phyloP scores from a whole-genome alignment of 2,113 vertebrate species.

The Egretta garzetta region DNA sequence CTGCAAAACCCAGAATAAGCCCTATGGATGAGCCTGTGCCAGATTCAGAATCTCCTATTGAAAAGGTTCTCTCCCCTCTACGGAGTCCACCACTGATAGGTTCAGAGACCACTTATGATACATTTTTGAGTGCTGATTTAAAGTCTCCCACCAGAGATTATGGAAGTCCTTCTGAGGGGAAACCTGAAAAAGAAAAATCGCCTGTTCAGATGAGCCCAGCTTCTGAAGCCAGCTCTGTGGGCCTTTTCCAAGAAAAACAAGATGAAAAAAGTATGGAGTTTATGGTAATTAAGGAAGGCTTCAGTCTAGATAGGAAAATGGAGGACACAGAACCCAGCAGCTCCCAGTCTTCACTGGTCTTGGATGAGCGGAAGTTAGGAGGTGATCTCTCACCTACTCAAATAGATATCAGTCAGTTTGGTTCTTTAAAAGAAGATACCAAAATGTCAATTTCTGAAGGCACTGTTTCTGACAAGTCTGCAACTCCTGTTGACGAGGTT shows the following conservation, averaged over 20 bases:
- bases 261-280: conserved; percentile 66
- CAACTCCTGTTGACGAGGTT: conserved; percentile 90
- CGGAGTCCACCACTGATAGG: conserved; percentile 80
- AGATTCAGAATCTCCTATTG: conserved; percentile 80
- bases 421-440: conserved; percentile 90
- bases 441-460: conserved; percentile 99
- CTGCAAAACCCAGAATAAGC: conserved; percentile 79
- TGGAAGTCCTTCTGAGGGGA: conserved; percentile 51
- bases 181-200: conserved; percentile 69
- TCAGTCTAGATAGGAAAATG: conserved; percentile 60
- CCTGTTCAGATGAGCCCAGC: conserved; percentile 69
- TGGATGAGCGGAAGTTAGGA: conserved; percentile 74
- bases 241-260: conserved; percentile 71
- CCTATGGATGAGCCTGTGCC: conserved; percentile 88
- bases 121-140: conserved; percentile 72
- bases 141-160: conserved; percentile 63
- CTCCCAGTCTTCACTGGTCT: conserved; percentile 67
- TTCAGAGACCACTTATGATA: conserved; percentile 75
- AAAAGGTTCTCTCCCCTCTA: conserved; percentile 80
- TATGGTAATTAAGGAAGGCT: conserved; percentile 63
- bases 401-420: conserved; percentile 79
- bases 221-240: conserved; percentile 71
- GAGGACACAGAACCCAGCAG: conserved; percentile 63
- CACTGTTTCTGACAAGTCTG: conserved; percentile 94
- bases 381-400: conserved; percentile 82